phyloP scores from a whole-genome alignment of 2,888 invertebrate species.

The Dicranocentrus wangi region DNA sequence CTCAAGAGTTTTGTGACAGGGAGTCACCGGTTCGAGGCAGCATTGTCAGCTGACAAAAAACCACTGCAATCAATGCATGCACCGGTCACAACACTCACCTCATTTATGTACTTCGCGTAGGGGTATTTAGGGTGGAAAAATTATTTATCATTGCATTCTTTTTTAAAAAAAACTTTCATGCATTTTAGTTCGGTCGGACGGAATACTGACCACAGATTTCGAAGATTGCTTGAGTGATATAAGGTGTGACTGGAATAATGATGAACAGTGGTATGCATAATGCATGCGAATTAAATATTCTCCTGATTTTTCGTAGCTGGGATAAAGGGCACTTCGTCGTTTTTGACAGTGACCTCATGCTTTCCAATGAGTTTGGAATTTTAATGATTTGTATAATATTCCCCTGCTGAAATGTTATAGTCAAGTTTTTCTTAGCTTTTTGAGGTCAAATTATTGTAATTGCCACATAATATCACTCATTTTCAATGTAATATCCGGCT shows the following conservation, averaged over 20 bases:
- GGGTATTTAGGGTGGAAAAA: conserved; percentile 26
- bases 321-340: conserved; percentile 9
- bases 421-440: neutral
- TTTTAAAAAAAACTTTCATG: conserved; percentile 1
- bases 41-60: conserved; percentile 38
- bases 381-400: conserved; percentile 18
- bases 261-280: conserved; percentile 41
- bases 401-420: neutral
- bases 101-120: conserved; percentile 4
- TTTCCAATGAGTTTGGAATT: conserved; percentile 27
- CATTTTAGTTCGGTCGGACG: no score
- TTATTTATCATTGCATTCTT: conserved; percentile 2
- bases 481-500: conserved; percentile 24
- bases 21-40: conserved; percentile 28
- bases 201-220: conserved; percentile 19
- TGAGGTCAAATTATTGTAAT: conserved; percentile 38
- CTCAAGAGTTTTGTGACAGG: conserved; percentile 32
- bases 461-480: conserved; percentile 23
- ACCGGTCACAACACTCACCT: conserved; percentile 44
- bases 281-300: conserved; percentile 16
- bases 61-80: conserved; percentile 2
- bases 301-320: neutral
- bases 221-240: conserved; percentile 37
- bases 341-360: conserved; percentile 39
- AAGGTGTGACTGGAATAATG: conserved; percentile 61